Evolutionary conservation across 2,888 invertebrate species (phyloP), one percentile per base, ranked within the genome.

Genomic region (Tiliacea aurago): DNA sequence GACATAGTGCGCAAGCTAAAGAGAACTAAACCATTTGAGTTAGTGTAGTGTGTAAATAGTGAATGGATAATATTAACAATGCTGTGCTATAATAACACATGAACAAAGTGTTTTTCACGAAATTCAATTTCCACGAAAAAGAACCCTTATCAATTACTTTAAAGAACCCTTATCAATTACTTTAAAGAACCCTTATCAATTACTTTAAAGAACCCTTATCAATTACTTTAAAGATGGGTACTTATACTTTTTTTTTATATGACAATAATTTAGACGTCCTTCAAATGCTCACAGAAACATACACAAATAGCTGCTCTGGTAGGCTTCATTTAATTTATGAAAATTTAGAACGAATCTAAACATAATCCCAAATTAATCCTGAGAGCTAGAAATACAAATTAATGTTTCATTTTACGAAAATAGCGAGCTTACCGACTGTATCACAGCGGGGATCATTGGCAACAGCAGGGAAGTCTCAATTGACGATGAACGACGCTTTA

Each of bases 401-500:
- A 28, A 67, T 37, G 23, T 61, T 55, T 45, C 5, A 49, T 33
- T 74, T 83, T 28, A 53, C 45, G 33, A 69, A 56, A 68, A 73
- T 47, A 69, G 41, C 28, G n/a, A 58, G 55, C 59, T 81, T 61
- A 70, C 11, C 53, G n/a, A 41, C 11, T 58, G n/a, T 51, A 51
- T 61, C 62, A 63, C 13, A 47, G 43, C 18, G 6, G 18, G 45
- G 20, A 73, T 70, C 67, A 83, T 67, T 64, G 74, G 67, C 61
- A 55, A 68, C 53, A 69, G 23, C 65, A 62, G 37, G 55, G 64
- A 59, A 62, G 28, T 47, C 43, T 62, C 62, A 84, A 80, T 70
- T 64, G 80, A 84, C 71, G 72, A 67, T 51, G 69, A 45, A 69
- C 41, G 41, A 23, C 6, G 63, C 59, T 49, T 75, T 84, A 64